A percentile compares a stretch with the other conserved stretches of the same genome.
Conservation (phyloP, 2,113 vertebrate species). For the Piprites chloris region DNA sequence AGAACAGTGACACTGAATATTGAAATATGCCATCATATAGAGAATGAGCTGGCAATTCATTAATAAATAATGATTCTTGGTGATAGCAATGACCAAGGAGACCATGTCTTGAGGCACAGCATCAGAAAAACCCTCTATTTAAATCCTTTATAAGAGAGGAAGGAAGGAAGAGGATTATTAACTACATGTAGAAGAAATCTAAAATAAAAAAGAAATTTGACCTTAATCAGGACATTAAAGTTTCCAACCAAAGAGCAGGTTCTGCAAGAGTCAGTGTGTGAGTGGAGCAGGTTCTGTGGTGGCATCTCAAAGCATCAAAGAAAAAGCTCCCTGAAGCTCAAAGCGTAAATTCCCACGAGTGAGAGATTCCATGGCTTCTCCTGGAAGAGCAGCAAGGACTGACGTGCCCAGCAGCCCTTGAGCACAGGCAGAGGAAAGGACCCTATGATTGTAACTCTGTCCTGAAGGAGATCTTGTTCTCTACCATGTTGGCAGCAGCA, state of each 20-base stretch:
- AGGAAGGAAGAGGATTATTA: neutral
- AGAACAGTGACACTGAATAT: neutral
- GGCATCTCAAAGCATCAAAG: neutral
- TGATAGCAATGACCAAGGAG: neutral
- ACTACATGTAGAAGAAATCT: neutral
- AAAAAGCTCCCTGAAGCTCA: neutral
- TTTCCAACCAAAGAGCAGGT: neutral
- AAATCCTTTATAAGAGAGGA: neutral
- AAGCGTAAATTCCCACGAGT: neutral
- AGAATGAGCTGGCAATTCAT: neutral
- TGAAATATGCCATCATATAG: neutral
- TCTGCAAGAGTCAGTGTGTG: neutral
- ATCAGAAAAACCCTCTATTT: neutral
- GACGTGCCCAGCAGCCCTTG: neutral
- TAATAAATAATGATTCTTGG: neutral
- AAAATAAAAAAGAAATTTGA: neutral
- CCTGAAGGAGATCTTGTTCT: neutral
- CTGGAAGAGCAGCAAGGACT: neutral
- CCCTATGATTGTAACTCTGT: accelerated
- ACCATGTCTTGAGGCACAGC: neutral
- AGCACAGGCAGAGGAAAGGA: neutral
- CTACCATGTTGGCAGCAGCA: neutral
- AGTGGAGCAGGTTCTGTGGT: neutral
- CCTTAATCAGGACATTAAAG: neutral
- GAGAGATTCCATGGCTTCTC: neutral